phyloP scores from a whole-genome alignment of 2,797 vertebrate genomes.

The Enteromius radiatus region DNA sequence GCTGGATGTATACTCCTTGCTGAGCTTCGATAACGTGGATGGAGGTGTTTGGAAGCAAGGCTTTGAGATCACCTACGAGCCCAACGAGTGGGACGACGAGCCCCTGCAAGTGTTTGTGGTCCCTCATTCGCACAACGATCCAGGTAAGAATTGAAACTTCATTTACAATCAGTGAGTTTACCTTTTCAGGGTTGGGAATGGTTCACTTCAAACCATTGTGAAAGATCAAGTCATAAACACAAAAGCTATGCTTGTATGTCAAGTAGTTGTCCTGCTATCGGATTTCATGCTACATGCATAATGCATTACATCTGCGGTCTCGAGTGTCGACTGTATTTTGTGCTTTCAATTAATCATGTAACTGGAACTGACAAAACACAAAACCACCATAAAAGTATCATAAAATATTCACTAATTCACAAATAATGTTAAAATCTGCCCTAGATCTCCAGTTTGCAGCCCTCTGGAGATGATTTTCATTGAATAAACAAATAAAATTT shows the following conservation, averaged over 20 bases:
- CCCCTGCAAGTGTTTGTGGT: slow-evolving; percentile 94
- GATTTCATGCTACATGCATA: neutral
- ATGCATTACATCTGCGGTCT: neutral
- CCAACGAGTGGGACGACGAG: slow-evolving; percentile 88
- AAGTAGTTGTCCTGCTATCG: neutral
- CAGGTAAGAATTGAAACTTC: slow-evolving; percentile 77
- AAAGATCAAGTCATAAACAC: neutral
- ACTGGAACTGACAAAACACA: neutral
- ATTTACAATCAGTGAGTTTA: neutral
- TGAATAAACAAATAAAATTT: neutral
- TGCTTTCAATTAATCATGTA: neutral
- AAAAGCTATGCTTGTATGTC: neutral
- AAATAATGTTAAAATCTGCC: neutral
- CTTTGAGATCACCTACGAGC: slow-evolving; percentile 94
- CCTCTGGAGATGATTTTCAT: neutral
- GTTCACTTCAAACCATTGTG: neutral
- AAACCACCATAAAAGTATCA: neutral
- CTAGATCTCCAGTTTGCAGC: neutral
- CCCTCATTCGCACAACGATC: slow-evolving; percentile 97
- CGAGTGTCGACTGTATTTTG: neutral
- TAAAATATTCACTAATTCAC: slow-evolving; percentile 5
- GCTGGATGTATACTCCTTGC: slow-evolving; percentile 88
- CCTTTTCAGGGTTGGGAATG: neutral
- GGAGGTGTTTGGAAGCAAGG: slow-evolving; percentile 98
- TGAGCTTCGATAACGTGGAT: slow-evolving; percentile 94